These are phyloP conservation scores for Thalassophryne amazonica DNA, from an alignment of 2,797 vertebrate genomes.

Conservation along the genomic window DNA sequence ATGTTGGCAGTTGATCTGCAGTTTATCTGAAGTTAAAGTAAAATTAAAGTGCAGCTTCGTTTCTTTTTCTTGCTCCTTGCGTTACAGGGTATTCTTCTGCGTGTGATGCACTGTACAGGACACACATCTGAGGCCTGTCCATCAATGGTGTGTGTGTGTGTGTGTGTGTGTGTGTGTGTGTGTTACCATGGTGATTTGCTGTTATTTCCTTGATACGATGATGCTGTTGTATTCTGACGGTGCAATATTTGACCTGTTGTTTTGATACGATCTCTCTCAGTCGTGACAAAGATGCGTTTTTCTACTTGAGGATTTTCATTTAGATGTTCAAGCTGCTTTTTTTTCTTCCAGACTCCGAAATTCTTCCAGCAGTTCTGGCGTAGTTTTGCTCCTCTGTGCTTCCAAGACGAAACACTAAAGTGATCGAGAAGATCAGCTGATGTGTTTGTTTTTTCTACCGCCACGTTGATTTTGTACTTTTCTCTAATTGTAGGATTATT, in stretches of 20 bases:
- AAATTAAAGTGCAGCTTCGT: slow-evolving; percentile 53
- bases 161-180: slow-evolving; percentile 39
- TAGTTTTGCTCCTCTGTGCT: slow-evolving; percentile 76
- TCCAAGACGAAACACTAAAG: slow-evolving; percentile 66
- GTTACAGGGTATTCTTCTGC: slow-evolving; percentile 81
- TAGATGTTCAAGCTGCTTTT: slow-evolving; percentile 34
- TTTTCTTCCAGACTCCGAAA: slow-evolving; percentile 61
- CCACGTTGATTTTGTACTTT: too few species aligned
- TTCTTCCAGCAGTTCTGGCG: slow-evolving; percentile 72
- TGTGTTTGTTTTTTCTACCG: slow-evolving; percentile 58
- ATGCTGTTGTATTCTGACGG: slow-evolving; percentile 78
- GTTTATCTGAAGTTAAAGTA: slow-evolving; percentile 58
- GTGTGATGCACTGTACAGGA: too few species aligned
- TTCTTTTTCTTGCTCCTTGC: slow-evolving; percentile 47
- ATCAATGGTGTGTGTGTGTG: slow-evolving; percentile 61
- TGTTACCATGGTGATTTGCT: slow-evolving; percentile 59
- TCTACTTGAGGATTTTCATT: slow-evolving; percentile 53
- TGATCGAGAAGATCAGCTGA: slow-evolving; percentile 36
- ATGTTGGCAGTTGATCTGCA: slow-evolving; percentile 75
- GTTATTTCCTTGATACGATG: slow-evolving; percentile 68
- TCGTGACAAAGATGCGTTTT: slow-evolving; percentile 21
- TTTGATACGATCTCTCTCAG: slow-evolving; percentile 73
- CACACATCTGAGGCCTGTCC: too few species aligned
- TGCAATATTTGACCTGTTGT: slow-evolving; percentile 82
- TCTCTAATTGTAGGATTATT: too few species aligned